phyloP scores from a whole-genome alignment of 2,888 invertebrate species.

The Meghimatium bilineatum region DNA sequence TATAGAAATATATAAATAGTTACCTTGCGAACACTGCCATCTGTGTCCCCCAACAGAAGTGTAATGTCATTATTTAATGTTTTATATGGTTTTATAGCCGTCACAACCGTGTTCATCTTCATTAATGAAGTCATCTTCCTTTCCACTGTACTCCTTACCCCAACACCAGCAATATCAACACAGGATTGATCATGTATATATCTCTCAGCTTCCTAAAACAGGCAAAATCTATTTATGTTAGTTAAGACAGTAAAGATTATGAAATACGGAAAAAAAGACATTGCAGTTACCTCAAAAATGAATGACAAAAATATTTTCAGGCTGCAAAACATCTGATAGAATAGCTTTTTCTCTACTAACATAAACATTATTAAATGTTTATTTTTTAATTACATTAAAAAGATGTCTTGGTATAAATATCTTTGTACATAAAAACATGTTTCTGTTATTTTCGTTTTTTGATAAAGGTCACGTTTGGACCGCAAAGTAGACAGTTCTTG shows the following conservation, averaged over 20 bases:
- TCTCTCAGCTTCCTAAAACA: not conserved
- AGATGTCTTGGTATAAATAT: too few species aligned
- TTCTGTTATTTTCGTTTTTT: too few species aligned
- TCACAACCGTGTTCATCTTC: conserved; percentile 17
- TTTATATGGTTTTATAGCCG: conserved; percentile 10
- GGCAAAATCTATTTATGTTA: not conserved
- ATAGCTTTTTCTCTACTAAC: too few species aligned
- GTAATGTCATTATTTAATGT: not conserved
- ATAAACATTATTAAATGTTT: too few species aligned
- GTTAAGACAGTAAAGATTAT: not conserved
- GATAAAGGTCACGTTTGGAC: too few species aligned
- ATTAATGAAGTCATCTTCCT: not conserved
- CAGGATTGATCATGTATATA: not conserved
- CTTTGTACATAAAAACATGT: too few species aligned
- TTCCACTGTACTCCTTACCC: not conserved
- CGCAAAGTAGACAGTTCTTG: too few species aligned
- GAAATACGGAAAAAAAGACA: not conserved
- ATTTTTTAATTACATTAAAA: too few species aligned
- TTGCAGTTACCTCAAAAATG: too few species aligned
- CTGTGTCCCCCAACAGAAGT: conserved; percentile 26
- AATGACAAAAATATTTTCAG: not conserved
- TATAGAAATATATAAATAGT: not conserved
- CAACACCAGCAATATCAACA: not conserved
- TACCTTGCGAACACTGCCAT: conserved; percentile 38
- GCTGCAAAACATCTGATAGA: too few species aligned